These are phyloP conservation scores for Paracanthobrama guichenoti DNA, from an alignment of 2,113 vertebrate genomes.

Conservation along the genomic window DNA sequence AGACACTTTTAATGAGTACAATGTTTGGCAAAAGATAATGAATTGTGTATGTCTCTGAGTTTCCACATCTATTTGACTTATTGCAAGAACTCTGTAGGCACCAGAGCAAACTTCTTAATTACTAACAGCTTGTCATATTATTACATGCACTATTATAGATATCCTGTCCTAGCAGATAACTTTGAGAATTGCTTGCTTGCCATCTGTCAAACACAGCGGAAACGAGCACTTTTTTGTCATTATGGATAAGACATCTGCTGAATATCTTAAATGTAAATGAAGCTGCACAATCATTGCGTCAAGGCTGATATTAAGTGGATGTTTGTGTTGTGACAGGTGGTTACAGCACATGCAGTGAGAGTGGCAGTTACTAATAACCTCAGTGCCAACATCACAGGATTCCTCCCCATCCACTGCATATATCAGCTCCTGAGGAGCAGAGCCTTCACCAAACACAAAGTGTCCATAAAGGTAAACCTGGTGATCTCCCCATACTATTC, in stretches of 20 bases:
- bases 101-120: conserved; percentile 25
- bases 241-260: conserved; percentile 10
- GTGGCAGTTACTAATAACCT: conserved; percentile 94
- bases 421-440: conserved; percentile 95
- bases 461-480: conserved; percentile 91
- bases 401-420: conserved; percentile 98
- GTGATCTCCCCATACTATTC: not conserved
- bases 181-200: conserved; percentile 12
- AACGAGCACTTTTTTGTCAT: not conserved
- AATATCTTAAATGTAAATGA: not conserved
- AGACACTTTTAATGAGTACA: not conserved
- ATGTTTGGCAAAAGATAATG: not conserved
- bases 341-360: conserved; percentile 94
- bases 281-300: not conserved
- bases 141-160: conserved; percentile 25
- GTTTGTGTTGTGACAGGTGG: conserved; percentile 78
- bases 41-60: not conserved
- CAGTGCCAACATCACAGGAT: conserved; percentile 95
- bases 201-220: conserved; percentile 7
- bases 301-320: not conserved
- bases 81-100: not conserved
- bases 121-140: conserved; percentile 28
- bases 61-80: not conserved
- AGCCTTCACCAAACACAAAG: conserved; percentile 99
- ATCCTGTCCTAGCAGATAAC: conserved; percentile 12